These are phyloP conservation scores for Meles meles DNA, from an alignment of 2,113 vertebrate species.

Conservation along the genomic window DNA sequence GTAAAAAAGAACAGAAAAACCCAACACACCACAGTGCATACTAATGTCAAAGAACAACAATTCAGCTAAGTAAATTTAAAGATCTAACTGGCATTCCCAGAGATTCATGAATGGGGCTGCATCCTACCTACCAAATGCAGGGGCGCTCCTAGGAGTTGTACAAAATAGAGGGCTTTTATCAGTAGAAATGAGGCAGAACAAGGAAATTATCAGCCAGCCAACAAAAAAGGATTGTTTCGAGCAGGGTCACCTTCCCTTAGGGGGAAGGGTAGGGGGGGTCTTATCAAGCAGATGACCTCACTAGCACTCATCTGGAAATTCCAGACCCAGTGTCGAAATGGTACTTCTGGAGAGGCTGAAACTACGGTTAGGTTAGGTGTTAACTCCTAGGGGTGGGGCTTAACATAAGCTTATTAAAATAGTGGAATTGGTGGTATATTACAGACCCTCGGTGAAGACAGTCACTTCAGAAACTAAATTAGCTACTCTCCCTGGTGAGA, in stretches of 20 bases:
- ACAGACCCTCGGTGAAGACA: neutral
- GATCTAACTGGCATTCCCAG: neutral
- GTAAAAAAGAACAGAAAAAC: neutral
- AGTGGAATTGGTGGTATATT: neutral
- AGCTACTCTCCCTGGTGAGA: neutral
- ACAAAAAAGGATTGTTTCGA: neutral
- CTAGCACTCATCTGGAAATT: neutral
- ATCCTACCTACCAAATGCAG: neutral
- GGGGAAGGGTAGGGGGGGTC: neutral
- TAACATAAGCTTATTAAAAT: neutral
- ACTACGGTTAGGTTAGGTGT: neutral
- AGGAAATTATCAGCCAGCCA: neutral
- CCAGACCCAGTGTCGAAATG: neutral
- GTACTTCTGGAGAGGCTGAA: neutral
- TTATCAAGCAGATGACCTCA: neutral
- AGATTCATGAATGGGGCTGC: neutral
- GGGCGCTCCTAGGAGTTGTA: neutral
- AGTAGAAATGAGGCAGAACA: neutral
- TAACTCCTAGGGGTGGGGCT: neutral
- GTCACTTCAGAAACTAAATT: neutral
- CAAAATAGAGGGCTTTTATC: neutral
- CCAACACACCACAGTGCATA: neutral
- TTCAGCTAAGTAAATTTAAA: neutral
- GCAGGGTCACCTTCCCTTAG: neutral
- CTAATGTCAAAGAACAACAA: neutral